Evolutionary conservation across 2,888 invertebrate species (phyloP).

Genomic region (Pristionchus fissidentatus): DNA sequence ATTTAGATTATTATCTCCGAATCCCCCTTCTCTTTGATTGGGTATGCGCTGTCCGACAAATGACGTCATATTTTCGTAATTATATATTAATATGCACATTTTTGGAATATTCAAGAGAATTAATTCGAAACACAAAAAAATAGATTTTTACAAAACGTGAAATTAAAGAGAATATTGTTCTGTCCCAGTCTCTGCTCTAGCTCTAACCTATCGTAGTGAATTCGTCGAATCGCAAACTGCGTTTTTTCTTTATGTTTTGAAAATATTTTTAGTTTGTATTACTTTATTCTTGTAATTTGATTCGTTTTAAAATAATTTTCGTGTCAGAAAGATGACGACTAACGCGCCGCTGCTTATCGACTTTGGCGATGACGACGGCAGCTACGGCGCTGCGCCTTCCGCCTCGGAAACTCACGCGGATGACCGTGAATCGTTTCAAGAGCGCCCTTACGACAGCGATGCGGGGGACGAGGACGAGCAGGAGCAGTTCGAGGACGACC

Average conservation of each 20-base stretch:
- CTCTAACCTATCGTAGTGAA: constrained; percentile 20
- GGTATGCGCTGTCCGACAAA: background rate
- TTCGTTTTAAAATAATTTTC: no score
- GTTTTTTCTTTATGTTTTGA: background rate
- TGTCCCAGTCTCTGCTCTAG: background rate
- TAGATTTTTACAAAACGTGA: background rate
- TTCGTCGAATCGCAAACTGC: background rate
- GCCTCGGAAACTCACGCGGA: no score
- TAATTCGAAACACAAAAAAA: background rate
- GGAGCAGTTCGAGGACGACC: no score
- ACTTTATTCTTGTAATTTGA: background rate
- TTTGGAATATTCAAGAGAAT: background rate
- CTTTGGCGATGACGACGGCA: no score
- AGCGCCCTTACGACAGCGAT: no score
- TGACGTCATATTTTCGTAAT: background rate
- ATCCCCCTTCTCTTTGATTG: background rate
- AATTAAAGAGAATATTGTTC: background rate
- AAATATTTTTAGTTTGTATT: background rate
- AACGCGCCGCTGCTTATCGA: no score
- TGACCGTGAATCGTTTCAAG: no score
- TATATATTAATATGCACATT: background rate
- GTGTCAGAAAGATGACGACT: no score
- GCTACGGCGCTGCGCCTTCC: no score
- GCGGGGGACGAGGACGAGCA: no score
- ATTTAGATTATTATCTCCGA: constrained; percentile 20